Percentiles rank a stretch among this genome's conserved stretches.
Conservation (phyloP, 1,140 invertebrate genomes). For the Aphidius ervi region DNA sequence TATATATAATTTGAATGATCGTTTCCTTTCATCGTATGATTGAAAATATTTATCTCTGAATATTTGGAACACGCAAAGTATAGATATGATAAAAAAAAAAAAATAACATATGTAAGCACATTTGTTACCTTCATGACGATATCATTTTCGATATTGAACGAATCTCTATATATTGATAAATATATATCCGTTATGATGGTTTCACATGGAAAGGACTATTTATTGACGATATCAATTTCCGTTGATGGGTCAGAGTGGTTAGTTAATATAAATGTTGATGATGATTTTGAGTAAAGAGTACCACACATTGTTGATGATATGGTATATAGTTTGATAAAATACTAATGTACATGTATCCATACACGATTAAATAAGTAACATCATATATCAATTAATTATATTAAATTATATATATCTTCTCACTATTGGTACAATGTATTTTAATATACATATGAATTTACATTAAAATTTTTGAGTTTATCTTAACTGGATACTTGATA, state of each 20-base stretch:
- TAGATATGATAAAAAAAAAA: background rate
- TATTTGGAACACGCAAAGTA: background rate
- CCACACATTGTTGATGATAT: no score
- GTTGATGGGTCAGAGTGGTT: background rate
- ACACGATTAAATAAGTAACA: no score
- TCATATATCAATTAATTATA: no score
- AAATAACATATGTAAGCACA: background rate
- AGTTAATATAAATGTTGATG: background rate
- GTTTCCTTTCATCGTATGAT: background rate
- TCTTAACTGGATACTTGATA: no score
- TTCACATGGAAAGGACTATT: background rate
- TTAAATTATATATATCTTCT: no score
- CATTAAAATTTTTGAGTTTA: no score
- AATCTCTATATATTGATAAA: background rate
- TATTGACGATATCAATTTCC: constrained; percentile 10
- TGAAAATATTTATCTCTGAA: constrained; percentile 1
- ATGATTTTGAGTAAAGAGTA: background rate
- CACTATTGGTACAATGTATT: no score
- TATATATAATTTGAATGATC: no score
- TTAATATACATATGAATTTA: no score
- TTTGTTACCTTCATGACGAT: constrained; percentile 8
- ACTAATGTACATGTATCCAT: no score
- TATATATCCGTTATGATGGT: background rate
- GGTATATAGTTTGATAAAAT: no score
- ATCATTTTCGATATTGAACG: constrained; percentile 5